These are phyloP conservation scores for Podarcis siculus DNA, from an alignment of 2,797 vertebrate genomes.

Conservation along the genomic window DNA sequence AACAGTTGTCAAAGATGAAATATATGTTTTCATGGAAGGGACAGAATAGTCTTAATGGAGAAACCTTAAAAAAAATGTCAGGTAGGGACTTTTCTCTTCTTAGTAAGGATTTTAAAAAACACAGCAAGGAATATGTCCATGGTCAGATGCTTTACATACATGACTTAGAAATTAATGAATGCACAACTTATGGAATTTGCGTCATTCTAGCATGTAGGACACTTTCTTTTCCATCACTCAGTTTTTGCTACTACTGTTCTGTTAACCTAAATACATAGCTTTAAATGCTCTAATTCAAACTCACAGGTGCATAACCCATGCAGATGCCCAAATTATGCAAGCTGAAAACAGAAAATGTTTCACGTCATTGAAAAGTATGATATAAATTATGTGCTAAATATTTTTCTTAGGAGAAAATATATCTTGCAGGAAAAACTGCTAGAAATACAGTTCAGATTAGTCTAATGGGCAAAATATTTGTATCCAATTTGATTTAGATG, in stretches of 20 bases:
- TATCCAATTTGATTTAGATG: slow-evolving; percentile 56
- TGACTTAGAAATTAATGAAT: slow-evolving; percentile 34
- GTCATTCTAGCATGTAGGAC: slow-evolving; percentile 19
- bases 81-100: slow-evolving; percentile 17
- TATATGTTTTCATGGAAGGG: not conserved
- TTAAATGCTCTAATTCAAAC: not conserved
- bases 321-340: slow-evolving; percentile 21
- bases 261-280: slow-evolving; percentile 14
- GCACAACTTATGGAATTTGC: slow-evolving; percentile 25
- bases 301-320: not conserved
- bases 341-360: slow-evolving; percentile 29
- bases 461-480: slow-evolving; percentile 56
- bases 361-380: not conserved
- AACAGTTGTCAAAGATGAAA: slow-evolving; percentile 12
- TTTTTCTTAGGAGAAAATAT: slow-evolving; percentile 31
- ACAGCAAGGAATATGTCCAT: slow-evolving; percentile 45
- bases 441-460: slow-evolving; percentile 44
- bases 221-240: slow-evolving; percentile 35
- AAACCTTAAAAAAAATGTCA: slow-evolving; percentile 38
- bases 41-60: not conserved
- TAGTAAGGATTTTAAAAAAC: slow-evolving; percentile 41
- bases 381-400: slow-evolving; percentile 36
- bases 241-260: slow-evolving; percentile 27
- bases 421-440: slow-evolving; percentile 37
- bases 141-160: slow-evolving; percentile 41